Percentiles rank a stretch among this genome's conserved stretches.
Conservation (phyloP, 2,888 invertebrate genomes). For the Lepidochitona cinerea region DNA sequence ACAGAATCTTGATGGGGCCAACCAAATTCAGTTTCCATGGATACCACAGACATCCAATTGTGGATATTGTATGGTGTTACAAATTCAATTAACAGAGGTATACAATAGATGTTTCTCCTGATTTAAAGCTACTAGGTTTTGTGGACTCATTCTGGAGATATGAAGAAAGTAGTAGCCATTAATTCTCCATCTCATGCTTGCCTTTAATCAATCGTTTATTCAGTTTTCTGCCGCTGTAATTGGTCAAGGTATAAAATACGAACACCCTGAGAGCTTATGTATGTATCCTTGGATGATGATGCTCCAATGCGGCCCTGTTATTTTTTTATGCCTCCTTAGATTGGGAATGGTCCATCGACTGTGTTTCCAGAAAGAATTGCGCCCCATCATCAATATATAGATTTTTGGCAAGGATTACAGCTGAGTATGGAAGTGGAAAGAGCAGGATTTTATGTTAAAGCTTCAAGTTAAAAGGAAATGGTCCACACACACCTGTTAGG, state of each 20-base stretch:
- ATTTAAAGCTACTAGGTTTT: not conserved
- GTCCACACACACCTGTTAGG: too few relatives aligned
- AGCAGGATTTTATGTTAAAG: not conserved
- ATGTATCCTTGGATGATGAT: too few relatives aligned
- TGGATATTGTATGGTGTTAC: constrained; percentile 12
- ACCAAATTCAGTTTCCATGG: constrained; percentile 5
- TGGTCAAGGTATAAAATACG: not conserved
- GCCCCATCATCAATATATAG: not conserved
- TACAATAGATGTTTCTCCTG: constrained; percentile 9
- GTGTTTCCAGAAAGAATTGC: too few relatives aligned
- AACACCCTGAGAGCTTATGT: too few relatives aligned
- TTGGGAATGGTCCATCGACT: too few relatives aligned
- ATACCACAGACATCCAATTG: constrained; percentile 2
- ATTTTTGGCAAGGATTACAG: not conserved
- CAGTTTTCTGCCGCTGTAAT: not conserved
- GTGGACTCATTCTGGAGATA: not conserved
- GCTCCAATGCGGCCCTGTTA: too few relatives aligned
- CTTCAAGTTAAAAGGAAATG: not conserved
- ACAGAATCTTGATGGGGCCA: not conserved
- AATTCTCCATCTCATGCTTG: not conserved
- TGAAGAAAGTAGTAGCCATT: not conserved
- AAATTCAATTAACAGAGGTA: constrained; percentile 8
- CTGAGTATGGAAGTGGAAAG: not conserved
- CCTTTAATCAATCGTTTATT: not conserved
- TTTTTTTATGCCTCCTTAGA: too few relatives aligned